Base-by-base conservation (phyloP, 2,113 vertebrate species). In the Romanogobio albipinnatus region DNA sequence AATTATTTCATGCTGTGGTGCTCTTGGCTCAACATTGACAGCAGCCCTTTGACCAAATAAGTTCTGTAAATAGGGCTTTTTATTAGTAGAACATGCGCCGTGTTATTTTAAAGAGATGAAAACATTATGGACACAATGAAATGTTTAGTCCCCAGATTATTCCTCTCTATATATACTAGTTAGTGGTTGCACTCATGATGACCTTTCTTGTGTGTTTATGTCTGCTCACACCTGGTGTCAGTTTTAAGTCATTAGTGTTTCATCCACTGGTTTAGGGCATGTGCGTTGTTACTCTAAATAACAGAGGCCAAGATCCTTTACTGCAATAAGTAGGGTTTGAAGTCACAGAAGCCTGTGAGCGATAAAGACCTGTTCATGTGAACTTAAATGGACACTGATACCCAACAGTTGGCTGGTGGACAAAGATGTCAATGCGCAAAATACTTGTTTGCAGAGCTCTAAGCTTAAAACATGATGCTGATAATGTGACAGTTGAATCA, bases 1-100 rank as follows among this genome's bases (percentile, higher is more conserved):
- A 64, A 77, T 85, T 81, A 61, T 87, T 86, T 80, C 61, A 70
- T 74, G 76, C 80, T 86, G 85, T 83, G 77, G 83, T 85, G 51
- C 45, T 83, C 45, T 79, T 82, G 79, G 76, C 81, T 56, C 17
- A 77, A 47, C 39, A 13, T 74, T 81, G 56, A 19, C 51, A 49
- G 78, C 77, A 81, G 59, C 56, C 45, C 29, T 68, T 53, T 77
- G 74, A 76, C 73, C 73, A 84, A 75, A 83, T 62, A 58, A 22
- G 33, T 76, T 61, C 24, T 66, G 77, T 62, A 64, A 29, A 62
- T 61, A 45, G 13, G 11, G 15, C 47, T 49, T 77, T 61, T 47
- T 79, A 24, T 61, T 78, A 61, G 19, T 36, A 24, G 33, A 43
- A 56, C 51, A 61, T 78, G 29, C 59, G 51, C 9, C 1, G 29